Evolutionary conservation across 2,797 vertebrate species (phyloP), one percentile per base, ranked within the genome.

Genomic region (Rhynchonycteris naso): DNA sequence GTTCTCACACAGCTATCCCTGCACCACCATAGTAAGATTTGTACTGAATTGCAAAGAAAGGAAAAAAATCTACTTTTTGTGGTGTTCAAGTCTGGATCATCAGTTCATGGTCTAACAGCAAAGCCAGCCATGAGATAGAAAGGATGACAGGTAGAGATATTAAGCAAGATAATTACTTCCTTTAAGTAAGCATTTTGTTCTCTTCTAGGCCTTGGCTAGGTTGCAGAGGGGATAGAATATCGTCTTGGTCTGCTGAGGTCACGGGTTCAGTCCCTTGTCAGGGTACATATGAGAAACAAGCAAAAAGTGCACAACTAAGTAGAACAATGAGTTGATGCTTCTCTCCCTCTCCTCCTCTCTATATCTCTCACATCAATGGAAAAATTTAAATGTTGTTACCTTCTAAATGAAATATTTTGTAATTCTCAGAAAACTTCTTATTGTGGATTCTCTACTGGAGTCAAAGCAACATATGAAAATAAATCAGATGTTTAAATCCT

Each of bases 391-490:
- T 65, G 38, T 21, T 47, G 33, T 72, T 71, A 71, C 10, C 14
- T 93, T 79, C 14, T 72, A 54, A 84, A 14, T 54, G 28, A 92
- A 81, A 54, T 52, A 26, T 38, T 80, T 96, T 21, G 19, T 33
- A 84, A 84, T 90, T 74, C 12, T 65, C 50, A 91, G 86, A 4
- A 82, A 94, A 56, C 0, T 18, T 69, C 12, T 58, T 79, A 33
- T 43, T 65, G n/a, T 94, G 24, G 35, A 63, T 86, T 54, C 59
- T 24, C 38, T 72, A 19, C 56, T 59, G 75, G 54, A 81, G 1
- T 86, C 54, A 95, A 90, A 87, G 22, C 56, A 85, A 38, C 18
- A 59, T 69, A 28, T 59, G 38, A 84, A 92, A 88, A 54, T 43
- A 93, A 95, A 69, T 47, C 38, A 81, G 87, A 8, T 56, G 5